Conservation (phyloP, 2,888 invertebrate species). For the Nowickia ferox region DNA sequence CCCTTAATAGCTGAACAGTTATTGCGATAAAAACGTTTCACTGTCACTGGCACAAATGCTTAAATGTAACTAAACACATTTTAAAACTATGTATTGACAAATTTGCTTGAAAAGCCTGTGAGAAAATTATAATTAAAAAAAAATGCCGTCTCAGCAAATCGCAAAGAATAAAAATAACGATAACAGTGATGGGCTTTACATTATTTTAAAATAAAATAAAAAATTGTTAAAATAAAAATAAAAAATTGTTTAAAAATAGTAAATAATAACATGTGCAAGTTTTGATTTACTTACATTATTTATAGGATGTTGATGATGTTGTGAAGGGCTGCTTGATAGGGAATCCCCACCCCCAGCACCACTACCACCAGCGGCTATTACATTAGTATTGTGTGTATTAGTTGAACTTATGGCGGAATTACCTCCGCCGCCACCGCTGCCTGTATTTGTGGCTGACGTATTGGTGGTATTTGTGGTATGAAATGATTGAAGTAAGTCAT, state of each 20-base stretch:
- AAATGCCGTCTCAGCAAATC: slow-evolving; percentile 25
- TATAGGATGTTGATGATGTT: slow-evolving; percentile 75
- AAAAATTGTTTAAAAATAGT: not conserved
- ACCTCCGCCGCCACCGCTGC: slow-evolving; percentile 72
- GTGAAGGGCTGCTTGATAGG: slow-evolving; percentile 81
- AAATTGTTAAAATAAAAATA: not conserved
- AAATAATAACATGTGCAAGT: slow-evolving; percentile 7
- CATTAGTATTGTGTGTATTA: slow-evolving; percentile 72
- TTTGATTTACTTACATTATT: slow-evolving; percentile 63
- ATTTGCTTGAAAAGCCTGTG: slow-evolving; percentile 16
- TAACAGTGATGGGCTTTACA: not conserved
- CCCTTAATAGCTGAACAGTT: slow-evolving; percentile 10
- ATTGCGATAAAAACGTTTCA: slow-evolving; percentile 32
- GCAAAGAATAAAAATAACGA: slow-evolving; percentile 15
- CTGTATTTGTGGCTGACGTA: slow-evolving; percentile 70
- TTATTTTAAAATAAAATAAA: too few relatives aligned
- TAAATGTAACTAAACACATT: slow-evolving; percentile 52
- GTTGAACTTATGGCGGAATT: slow-evolving; percentile 64
- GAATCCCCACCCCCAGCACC: slow-evolving; percentile 76
- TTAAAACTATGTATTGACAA: slow-evolving; percentile 10
- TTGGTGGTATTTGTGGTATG: slow-evolving; percentile 76
- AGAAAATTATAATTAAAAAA: slow-evolving; percentile 39
- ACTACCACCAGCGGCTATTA: slow-evolving; percentile 67
- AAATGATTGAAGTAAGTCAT: slow-evolving; percentile 82
- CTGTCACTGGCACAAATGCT: slow-evolving; percentile 42